Percentiles rank a stretch among this genome's conserved stretches.
These are phyloP conservation scores for Eufriesea mexicana DNA, from an alignment of 1,140 invertebrate species.

Conservation along the genomic window DNA sequence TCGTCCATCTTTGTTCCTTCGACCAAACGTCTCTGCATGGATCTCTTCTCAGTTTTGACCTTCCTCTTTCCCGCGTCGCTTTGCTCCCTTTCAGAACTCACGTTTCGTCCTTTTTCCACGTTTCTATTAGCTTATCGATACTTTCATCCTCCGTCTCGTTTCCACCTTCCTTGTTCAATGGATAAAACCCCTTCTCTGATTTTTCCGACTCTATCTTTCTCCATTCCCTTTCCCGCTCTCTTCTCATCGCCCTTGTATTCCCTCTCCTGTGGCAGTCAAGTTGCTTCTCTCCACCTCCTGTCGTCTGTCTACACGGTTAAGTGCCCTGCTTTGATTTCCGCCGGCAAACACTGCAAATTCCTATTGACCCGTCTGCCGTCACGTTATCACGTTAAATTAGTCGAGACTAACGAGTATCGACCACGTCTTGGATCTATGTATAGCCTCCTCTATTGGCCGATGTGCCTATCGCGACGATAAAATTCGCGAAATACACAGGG, in stretches of 20 bases:
- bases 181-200: conserved; percentile 19
- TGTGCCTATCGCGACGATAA: background rate
- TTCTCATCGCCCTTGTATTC: conserved; percentile 31
- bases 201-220: conserved; percentile 31
- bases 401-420: conserved; percentile 68
- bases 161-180: background rate
- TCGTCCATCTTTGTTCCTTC: no score
- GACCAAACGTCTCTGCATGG: no score
- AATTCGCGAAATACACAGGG: no score
- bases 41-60: no score
- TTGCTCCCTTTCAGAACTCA: no score
- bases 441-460: conserved; percentile 20
- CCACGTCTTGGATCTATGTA: conserved; percentile 15
- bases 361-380: conserved; percentile 70
- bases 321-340: conserved; percentile 75
- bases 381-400: conserved; percentile 71
- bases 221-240: conserved; percentile 11
- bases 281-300: conserved; percentile 48
- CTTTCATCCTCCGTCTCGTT: background rate
- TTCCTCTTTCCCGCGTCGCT: no score
- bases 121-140: conserved; percentile 13
- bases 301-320: conserved; percentile 74
- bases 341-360: conserved; percentile 72
- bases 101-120: background rate
- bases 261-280: conserved; percentile 34